Evolutionary conservation across 2,113 vertebrate genomes (phyloP).

Genomic region (Chlorocebus sabaeus): DNA sequence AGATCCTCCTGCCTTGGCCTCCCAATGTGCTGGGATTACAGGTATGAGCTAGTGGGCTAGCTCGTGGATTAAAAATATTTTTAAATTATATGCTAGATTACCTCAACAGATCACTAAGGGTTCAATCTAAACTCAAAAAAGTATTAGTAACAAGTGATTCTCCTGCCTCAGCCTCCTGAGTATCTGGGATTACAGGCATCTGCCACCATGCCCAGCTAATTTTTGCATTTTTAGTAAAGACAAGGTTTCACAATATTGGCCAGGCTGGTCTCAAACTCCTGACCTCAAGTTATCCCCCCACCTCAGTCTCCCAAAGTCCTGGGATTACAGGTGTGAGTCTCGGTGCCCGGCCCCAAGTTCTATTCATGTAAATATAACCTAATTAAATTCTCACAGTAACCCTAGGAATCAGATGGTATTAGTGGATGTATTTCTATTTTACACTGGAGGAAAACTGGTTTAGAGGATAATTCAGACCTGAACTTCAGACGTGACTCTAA

Average conservation of each 20-base stretch:
- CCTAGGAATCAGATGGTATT: not conserved
- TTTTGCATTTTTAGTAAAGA: no score
- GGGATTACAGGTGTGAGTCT: no score
- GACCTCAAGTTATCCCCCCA: no score
- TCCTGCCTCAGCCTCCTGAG: no score
- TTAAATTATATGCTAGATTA: not conserved
- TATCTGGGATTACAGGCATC: no score
- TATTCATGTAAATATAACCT: not conserved
- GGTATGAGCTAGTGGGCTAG: no score
- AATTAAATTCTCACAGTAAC: not conserved
- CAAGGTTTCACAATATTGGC: no score
- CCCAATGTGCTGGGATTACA: no score
- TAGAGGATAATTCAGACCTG: not conserved
- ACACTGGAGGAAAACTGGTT: not conserved
- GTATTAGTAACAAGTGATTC: not conserved
- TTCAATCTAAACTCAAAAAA: not conserved
- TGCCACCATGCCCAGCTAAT: no score
- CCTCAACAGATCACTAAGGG: not conserved
- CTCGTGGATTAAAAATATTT: not conserved
- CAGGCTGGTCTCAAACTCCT: no score
- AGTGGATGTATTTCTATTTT: not conserved
- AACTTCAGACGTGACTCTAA: not conserved
- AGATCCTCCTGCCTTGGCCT: no score
- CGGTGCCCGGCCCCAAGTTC: not conserved
- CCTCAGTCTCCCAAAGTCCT: no score